Evolutionary conservation across 2,113 vertebrate species (phyloP).

Genomic region (Hepsetus odoe): DNA sequence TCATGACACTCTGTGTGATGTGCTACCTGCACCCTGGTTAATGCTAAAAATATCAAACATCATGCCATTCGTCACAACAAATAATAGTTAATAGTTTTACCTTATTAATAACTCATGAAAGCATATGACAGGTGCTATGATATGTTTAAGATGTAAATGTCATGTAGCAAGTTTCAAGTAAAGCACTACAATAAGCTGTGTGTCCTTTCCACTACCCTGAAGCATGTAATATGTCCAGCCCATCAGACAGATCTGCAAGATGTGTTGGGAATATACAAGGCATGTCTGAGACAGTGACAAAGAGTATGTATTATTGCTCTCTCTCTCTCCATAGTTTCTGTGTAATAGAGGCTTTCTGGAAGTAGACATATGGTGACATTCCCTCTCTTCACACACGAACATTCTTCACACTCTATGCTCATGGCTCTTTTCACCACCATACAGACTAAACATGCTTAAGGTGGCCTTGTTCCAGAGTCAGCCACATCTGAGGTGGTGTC

Average conservation of each 20-base stretch:
- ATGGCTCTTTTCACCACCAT: conserved; percentile 71
- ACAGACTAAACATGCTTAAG: conserved; percentile 76
- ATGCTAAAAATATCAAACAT: too few species aligned
- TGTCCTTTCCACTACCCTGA: not conserved
- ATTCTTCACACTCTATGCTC: conserved; percentile 43
- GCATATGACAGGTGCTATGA: too few species aligned
- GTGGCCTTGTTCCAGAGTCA: conserved; percentile 70
- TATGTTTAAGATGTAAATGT: too few species aligned
- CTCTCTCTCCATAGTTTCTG: conserved; percentile 41
- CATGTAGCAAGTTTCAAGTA: too few species aligned
- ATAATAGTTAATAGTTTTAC: too few species aligned
- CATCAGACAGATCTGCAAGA: not conserved
- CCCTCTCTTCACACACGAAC: conserved; percentile 41
- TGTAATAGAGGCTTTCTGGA: conserved; percentile 32
- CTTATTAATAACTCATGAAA: too few species aligned
- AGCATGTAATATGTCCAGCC: conserved; percentile 17
- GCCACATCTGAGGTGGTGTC: conserved; percentile 64
- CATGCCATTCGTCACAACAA: too few species aligned
- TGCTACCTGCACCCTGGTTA: too few species aligned
- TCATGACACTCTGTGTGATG: too few species aligned
- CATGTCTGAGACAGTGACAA: conserved; percentile 4
- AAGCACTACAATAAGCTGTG: too few species aligned
- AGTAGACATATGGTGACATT: conserved; percentile 28
- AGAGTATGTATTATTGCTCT: not conserved
- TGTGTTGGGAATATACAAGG: not conserved